These are phyloP conservation scores for Vombatus ursinus DNA, from an alignment of 2,113 vertebrate genomes.

Conservation along the genomic window DNA sequence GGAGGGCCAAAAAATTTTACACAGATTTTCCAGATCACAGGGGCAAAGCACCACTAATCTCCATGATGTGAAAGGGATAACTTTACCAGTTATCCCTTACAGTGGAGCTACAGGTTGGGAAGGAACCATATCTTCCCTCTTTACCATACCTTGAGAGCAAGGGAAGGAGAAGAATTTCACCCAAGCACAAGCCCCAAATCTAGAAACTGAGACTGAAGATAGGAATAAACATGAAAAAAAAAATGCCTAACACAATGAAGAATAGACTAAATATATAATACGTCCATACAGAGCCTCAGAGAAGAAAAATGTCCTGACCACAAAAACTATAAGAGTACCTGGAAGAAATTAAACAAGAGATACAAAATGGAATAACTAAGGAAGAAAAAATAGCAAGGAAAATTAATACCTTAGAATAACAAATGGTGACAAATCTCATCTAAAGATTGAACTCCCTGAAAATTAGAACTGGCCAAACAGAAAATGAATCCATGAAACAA, in stretches of 20 bases:
- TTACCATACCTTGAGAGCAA: not conserved
- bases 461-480: not conserved
- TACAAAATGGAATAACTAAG: not conserved
- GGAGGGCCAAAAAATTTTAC: no score
- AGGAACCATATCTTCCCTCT: not conserved
- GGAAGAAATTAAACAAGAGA: not conserved
- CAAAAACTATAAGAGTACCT: not conserved
- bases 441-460: not conserved
- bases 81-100: no score
- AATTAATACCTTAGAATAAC: not conserved
- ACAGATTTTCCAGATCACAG: no score
- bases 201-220: not conserved
- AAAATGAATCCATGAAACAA: not conserved
- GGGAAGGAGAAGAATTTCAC: not conserved
- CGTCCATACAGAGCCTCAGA: not conserved
- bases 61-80: no score
- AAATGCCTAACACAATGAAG: not conserved
- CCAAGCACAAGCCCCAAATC: not conserved
- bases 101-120: not conserved
- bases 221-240: not conserved
- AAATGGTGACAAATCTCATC: not conserved
- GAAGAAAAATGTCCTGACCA: not conserved
- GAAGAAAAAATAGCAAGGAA: not conserved
- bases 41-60: no score
- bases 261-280: not conserved